These are phyloP conservation scores for Acronicta alni DNA, from an alignment of 2,888 invertebrate genomes.

Conservation along the genomic window DNA sequence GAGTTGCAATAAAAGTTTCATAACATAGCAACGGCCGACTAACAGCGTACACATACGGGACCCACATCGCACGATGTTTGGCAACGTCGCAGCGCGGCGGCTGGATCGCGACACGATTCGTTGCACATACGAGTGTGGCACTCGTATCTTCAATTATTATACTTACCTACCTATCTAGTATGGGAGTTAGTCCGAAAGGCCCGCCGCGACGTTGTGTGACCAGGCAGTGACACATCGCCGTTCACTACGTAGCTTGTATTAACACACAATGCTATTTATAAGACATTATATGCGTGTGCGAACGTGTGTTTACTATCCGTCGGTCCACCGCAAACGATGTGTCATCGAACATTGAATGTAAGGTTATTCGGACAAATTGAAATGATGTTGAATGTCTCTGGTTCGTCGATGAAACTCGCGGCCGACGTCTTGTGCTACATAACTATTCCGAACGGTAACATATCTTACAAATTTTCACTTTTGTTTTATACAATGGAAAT, in stretches of 20 bases:
- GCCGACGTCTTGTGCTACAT: constrained; percentile 64
- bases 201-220: constrained; percentile 66
- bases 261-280: constrained; percentile 86
- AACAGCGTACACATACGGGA: constrained; percentile 64
- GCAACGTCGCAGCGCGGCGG: constrained; percentile 76
- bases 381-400: constrained; percentile 65
- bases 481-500: constrained; percentile 31
- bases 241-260: constrained; percentile 82
- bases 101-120: constrained; percentile 65
- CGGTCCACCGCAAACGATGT: constrained; percentile 83
- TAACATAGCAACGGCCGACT: constrained; percentile 67
- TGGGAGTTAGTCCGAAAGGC: constrained; percentile 65
- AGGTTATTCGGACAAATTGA: constrained; percentile 79
- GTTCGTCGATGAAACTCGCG: constrained; percentile 49
- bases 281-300: constrained; percentile 78
- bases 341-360: constrained; percentile 83
- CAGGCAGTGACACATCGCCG: constrained; percentile 80
- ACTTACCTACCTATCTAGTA: constrained; percentile 74
- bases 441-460: constrained; percentile 62
- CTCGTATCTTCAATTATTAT: constrained; percentile 70
- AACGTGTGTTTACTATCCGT: constrained; percentile 84
- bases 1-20: constrained; percentile 61
- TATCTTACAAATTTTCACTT: constrained; percentile 58
- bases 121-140: constrained; percentile 72
- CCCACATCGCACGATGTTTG: constrained; percentile 72